Evolutionary conservation across 2,888 invertebrate species (phyloP).

Genomic region (Ochlodes sylvanus): DNA sequence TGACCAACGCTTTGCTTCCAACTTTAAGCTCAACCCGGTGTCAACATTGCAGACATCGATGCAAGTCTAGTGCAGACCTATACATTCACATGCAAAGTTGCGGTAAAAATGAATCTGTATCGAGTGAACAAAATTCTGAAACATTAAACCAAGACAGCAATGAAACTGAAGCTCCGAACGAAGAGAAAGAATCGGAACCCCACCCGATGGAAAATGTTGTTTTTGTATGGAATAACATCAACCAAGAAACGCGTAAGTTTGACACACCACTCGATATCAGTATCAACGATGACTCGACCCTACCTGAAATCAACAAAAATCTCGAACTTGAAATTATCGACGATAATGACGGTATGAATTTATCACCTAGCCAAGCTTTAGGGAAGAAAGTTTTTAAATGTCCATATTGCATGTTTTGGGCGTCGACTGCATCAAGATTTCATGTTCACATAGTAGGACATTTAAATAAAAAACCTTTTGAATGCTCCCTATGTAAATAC

Average conservation of each 20-base stretch:
- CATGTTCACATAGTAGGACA: slow-evolving; percentile 97
- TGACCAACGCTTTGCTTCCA: slow-evolving; percentile 69
- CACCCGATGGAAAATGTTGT: slow-evolving; percentile 93
- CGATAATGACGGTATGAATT: slow-evolving; percentile 85
- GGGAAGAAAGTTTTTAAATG: slow-evolving; percentile 95
- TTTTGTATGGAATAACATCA: slow-evolving; percentile 92
- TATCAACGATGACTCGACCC: slow-evolving; percentile 77
- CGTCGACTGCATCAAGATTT: slow-evolving; percentile 95
- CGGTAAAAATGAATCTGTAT: slow-evolving; percentile 72
- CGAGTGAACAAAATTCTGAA: slow-evolving; percentile 60
- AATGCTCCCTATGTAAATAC: slow-evolving; percentile 97
- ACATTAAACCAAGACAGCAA: slow-evolving; percentile 62
- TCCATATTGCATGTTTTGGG: slow-evolving; percentile 96
- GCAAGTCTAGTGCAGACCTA: slow-evolving; percentile 93
- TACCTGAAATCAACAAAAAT: slow-evolving; percentile 64
- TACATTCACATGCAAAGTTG: slow-evolving; percentile 91
- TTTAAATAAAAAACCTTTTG: slow-evolving; percentile 96
- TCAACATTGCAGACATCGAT: slow-evolving; percentile 93
- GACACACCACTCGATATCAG: slow-evolving; percentile 74
- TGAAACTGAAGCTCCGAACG: slow-evolving; percentile 59
- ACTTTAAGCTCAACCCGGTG: slow-evolving; percentile 90
- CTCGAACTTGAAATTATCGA: slow-evolving; percentile 71
- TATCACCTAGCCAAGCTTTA: slow-evolving; percentile 86
- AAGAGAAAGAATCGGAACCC: slow-evolving; percentile 77
- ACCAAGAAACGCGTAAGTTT: slow-evolving; percentile 69